Conservation (phyloP, 2,113 vertebrate species). For the Myrmophylax atrothorax region DNA sequence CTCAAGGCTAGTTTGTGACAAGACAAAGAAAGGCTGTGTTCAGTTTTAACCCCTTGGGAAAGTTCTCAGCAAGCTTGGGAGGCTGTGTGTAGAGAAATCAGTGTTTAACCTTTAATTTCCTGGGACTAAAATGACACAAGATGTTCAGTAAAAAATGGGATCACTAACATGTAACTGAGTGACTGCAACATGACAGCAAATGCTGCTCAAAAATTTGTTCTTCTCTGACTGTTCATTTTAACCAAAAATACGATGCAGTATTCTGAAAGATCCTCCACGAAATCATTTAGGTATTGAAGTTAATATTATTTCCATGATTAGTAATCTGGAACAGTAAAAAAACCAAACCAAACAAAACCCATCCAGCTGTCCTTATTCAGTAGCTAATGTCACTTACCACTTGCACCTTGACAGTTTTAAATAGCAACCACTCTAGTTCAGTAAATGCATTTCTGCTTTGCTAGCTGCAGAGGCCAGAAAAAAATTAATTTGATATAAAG, state of each 20-base stretch:
- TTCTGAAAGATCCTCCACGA: not conserved
- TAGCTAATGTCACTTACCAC: constrained; percentile 9
- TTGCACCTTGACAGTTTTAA: constrained; percentile 28
- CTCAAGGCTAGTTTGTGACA: not conserved
- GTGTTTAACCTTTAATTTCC: not conserved
- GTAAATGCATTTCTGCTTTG: constrained; percentile 17
- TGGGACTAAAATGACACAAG: not conserved
- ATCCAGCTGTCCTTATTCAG: constrained; percentile 10
- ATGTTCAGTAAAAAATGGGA: not conserved
- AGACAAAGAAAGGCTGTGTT: not conserved
- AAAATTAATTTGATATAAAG: constrained; percentile 46
- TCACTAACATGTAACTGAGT: not conserved
- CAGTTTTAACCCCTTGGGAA: not conserved
- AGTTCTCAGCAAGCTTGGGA: not conserved
- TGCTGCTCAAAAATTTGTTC: not conserved
- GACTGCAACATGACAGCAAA: not conserved
- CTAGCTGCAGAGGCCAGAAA: constrained; percentile 1
- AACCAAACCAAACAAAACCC: not conserved
- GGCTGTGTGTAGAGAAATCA: not conserved
- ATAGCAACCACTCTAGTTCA: constrained; percentile 29
- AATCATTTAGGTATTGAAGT: not conserved
- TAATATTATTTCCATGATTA: not conserved
- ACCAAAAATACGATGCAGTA: not conserved
- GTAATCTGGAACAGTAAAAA: constrained; percentile 3
- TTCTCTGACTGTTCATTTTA: not conserved